Evolutionary conservation across 1,140 invertebrate genomes (phyloP).

Genomic region (Holotrichia oblita): DNA sequence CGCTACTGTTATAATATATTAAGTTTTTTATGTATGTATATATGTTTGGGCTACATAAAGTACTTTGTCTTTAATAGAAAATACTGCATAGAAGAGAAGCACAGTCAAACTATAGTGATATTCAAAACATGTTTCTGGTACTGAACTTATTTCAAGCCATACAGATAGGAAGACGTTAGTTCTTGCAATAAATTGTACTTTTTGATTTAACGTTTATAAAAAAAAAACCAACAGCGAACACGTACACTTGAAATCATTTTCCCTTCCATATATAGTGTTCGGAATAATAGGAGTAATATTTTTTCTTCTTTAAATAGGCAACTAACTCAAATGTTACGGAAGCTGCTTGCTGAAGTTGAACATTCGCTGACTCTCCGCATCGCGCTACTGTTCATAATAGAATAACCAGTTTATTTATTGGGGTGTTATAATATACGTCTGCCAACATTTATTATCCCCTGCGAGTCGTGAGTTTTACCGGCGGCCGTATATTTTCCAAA

Average conservation of each 20-base stretch:
- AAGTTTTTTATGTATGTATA: no score
- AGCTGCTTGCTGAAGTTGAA: conserved; percentile 5
- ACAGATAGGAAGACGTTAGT: no score
- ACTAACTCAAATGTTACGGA: conserved; percentile 16
- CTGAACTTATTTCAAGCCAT: no score
- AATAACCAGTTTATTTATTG: conserved; percentile 57
- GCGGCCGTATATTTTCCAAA: conserved; percentile 50
- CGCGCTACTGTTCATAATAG: conserved; percentile 54
- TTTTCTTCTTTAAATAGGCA: conserved; percentile 10
- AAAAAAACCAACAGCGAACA: not conserved
- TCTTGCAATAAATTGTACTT: no score
- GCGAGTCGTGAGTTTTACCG: conserved; percentile 52
- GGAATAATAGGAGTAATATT: conserved; percentile 1
- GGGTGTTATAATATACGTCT: conserved; percentile 55
- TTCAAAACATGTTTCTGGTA: no score
- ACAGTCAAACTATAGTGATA: no score
- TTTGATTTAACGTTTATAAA: not conserved
- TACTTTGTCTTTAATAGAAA: no score
- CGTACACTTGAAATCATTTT: not conserved
- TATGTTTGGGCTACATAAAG: no score
- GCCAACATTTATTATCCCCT: conserved; percentile 55
- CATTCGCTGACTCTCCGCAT: conserved; percentile 3
- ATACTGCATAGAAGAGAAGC: no score
- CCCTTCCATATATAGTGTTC: not conserved
- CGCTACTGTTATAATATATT: no score